These are phyloP conservation scores for Sibirionetta formosa DNA, from an alignment of 2,797 vertebrate species.

Conservation along the genomic window DNA sequence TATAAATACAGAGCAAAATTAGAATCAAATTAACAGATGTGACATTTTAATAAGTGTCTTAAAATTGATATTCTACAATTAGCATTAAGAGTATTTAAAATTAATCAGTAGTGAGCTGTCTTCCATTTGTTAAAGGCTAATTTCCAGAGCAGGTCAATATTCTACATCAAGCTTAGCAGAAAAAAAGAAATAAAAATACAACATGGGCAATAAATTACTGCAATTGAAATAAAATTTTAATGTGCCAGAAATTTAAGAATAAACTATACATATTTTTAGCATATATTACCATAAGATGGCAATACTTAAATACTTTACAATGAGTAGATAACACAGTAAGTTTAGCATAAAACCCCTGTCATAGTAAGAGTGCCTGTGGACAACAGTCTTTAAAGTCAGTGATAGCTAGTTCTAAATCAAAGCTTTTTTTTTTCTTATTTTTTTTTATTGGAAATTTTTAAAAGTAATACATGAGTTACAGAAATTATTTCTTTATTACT, in stretches of 20 bases:
- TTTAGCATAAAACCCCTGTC: neutral
- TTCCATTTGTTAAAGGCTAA: constrained; percentile 18
- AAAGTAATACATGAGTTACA: neutral
- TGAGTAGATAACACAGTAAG: neutral
- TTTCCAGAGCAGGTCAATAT: constrained; percentile 24
- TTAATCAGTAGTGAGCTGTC: constrained; percentile 3
- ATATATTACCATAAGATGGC: constrained; percentile 68
- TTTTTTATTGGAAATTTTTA: neutral
- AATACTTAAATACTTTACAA: constrained; percentile 56
- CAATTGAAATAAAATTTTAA: neutral
- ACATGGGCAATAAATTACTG: neutral
- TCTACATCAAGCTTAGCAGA: neutral
- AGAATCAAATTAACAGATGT: constrained; percentile 46
- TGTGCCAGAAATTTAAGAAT: neutral
- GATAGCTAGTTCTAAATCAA: neutral
- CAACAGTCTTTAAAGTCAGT: neutral
- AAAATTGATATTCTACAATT: constrained; percentile 28
- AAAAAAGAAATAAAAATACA: neutral
- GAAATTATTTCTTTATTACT: neutral
- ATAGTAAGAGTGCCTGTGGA: neutral
- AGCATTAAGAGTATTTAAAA: constrained; percentile 33
- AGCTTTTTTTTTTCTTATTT: neutral
- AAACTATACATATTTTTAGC: constrained; percentile 17
- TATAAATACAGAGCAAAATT: constrained; percentile 55
- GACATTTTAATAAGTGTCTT: constrained; percentile 28